These are phyloP conservation scores for Cotesia vestalis DNA, from an alignment of 1,140 invertebrate genomes.

Conservation along the genomic window DNA sequence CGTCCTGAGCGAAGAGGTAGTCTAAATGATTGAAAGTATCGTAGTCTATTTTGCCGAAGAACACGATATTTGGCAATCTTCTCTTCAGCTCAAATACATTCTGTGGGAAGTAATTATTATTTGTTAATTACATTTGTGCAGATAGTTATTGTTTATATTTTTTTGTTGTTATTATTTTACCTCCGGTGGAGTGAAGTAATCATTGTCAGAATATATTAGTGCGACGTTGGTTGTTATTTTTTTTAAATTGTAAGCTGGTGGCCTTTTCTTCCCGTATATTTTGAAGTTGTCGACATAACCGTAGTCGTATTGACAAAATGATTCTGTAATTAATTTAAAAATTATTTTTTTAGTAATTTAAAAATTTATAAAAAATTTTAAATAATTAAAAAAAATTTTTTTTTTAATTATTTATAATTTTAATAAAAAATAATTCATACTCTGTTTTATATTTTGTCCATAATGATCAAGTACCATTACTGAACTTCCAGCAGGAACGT, in stretches of 20 bases:
- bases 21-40: slow-evolving; percentile 57
- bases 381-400: background rate
- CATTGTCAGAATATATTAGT: slow-evolving; percentile 74
- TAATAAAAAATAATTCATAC: slow-evolving; percentile 35
- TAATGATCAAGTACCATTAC: slow-evolving; percentile 65
- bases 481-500: slow-evolving; percentile 70
- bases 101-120: slow-evolving; percentile 36
- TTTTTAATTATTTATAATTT: background rate
- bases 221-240: slow-evolving; percentile 72
- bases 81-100: slow-evolving; percentile 41
- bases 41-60: slow-evolving; percentile 44
- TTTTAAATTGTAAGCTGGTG: slow-evolving; percentile 69
- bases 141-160: too few species aligned
- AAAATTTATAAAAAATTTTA: too few species aligned
- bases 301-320: slow-evolving; percentile 66
- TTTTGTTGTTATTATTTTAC: slow-evolving; percentile 19
- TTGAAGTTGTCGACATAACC: slow-evolving; percentile 63
- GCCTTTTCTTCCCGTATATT: slow-evolving; percentile 63
- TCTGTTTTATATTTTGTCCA: slow-evolving; percentile 52
- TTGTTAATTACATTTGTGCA: background rate
- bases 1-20: slow-evolving; percentile 53
- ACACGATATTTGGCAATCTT: slow-evolving; percentile 45
- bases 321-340: slow-evolving; percentile 37
- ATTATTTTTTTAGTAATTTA: too few species aligned
- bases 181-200: slow-evolving; percentile 66